Evolutionary conservation across 2,113 vertebrate genomes (phyloP).

Genomic region (Paracanthobrama guichenoti): DNA sequence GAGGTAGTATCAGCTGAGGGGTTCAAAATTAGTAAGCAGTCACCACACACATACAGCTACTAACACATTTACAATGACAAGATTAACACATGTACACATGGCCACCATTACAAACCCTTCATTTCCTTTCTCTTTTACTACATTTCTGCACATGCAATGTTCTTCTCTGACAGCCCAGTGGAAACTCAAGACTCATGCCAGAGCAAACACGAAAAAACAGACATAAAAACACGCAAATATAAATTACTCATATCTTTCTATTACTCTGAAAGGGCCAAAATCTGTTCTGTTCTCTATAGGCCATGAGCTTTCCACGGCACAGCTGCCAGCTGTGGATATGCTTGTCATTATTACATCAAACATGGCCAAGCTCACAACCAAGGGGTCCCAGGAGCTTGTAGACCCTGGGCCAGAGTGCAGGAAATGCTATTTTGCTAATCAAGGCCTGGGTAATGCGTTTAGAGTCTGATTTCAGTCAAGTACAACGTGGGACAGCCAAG

Average conservation of each 20-base stretch:
- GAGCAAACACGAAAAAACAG: slow-evolving; percentile 44
- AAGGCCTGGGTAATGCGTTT: slow-evolving; percentile 59
- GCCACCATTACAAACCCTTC: background rate
- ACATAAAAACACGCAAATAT: slow-evolving; percentile 32
- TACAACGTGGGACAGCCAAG: slow-evolving; percentile 55
- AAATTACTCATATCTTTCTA: slow-evolving; percentile 30
- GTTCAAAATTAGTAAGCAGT: too few species aligned
- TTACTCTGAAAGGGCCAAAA: slow-evolving; percentile 15
- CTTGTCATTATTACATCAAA: slow-evolving; percentile 66
- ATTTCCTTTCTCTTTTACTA: background rate
- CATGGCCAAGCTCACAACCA: slow-evolving; percentile 30
- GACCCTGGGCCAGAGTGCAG: slow-evolving; percentile 31
- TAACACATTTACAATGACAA: slow-evolving; percentile 8
- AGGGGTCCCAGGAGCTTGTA: background rate
- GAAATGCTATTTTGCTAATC: slow-evolving; percentile 64
- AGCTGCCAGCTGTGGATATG: slow-evolving; percentile 60
- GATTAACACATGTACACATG: background rate
- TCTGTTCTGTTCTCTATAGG: slow-evolving; percentile 8
- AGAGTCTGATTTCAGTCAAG: slow-evolving; percentile 64
- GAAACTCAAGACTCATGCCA: slow-evolving; percentile 29
- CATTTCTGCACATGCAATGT: slow-evolving; percentile 12
- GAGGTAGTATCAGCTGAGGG: too few species aligned
- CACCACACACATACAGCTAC: background rate
- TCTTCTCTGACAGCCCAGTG: background rate
- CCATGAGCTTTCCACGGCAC: slow-evolving; percentile 26